phyloP scores from a whole-genome alignment of 2,888 invertebrate species.

The Machimus atricapillus region DNA sequence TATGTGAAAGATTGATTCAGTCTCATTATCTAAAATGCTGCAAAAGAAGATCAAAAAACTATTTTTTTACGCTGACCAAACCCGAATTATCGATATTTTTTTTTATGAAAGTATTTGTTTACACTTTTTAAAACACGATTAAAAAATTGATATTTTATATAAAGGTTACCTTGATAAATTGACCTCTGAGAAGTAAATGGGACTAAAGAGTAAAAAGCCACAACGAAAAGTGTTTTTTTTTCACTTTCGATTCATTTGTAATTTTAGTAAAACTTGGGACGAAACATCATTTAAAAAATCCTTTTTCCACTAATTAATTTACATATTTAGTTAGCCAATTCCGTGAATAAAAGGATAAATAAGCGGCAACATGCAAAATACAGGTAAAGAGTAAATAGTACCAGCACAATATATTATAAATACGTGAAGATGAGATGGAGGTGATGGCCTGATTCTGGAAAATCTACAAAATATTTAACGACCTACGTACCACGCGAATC shows the following conservation, averaged over 20 bases:
- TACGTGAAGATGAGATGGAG: conserved; percentile 21
- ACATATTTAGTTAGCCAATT: conserved; percentile 19
- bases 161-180: background rate
- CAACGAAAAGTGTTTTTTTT: background rate
- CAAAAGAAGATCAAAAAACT: too few species aligned
- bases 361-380: conserved; percentile 15
- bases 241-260: too few species aligned
- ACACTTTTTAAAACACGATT: too few species aligned
- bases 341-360: conserved; percentile 7
- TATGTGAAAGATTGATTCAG: too few species aligned
- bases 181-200: background rate
- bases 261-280: background rate
- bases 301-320: background rate
- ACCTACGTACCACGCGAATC: conserved; percentile 56
- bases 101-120: too few species aligned
- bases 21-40: too few species aligned
- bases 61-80: too few species aligned
- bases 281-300: background rate
- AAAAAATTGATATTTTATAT: too few species aligned
- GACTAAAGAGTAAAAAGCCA: background rate
- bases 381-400: background rate
- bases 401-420: background rate
- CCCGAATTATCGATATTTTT: too few species aligned
- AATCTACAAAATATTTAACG: background rate
- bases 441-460: background rate